phyloP scores from a whole-genome alignment of 2,113 vertebrate genomes.

The Daphoenositta chrysoptera region DNA sequence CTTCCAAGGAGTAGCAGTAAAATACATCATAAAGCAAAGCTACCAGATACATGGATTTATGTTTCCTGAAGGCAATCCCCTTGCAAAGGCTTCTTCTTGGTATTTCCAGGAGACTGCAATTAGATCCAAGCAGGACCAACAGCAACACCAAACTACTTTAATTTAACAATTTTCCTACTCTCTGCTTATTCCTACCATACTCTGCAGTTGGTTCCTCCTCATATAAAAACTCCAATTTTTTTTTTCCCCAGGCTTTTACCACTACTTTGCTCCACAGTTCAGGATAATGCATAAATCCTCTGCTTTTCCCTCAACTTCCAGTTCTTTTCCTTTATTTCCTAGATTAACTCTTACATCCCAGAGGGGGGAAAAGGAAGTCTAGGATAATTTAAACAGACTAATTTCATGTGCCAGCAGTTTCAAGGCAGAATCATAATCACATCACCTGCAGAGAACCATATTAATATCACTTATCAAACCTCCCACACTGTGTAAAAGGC shows the following conservation, averaged over 20 bases:
- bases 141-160: not conserved
- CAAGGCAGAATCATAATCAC: not conserved
- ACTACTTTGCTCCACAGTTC: not conserved
- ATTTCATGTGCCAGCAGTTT: not conserved
- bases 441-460: not conserved
- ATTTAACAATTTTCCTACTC: not conserved
- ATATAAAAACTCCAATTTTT: not conserved
- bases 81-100: not conserved
- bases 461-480: not conserved
- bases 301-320: not conserved
- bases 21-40: not conserved
- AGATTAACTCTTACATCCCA: not conserved
- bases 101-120: not conserved
- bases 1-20: not conserved
- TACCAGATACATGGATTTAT: fast-evolving
- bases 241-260: not conserved
- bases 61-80: not conserved
- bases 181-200: not conserved
- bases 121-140: not conserved
- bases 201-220: not conserved
- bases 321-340: not conserved
- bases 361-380: not conserved
- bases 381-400: not conserved
- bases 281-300: not conserved
- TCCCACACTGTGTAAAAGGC: not conserved